Evolutionary conservation across 2,888 invertebrate genomes (phyloP).

Genomic region (Tiliacea citrago): DNA sequence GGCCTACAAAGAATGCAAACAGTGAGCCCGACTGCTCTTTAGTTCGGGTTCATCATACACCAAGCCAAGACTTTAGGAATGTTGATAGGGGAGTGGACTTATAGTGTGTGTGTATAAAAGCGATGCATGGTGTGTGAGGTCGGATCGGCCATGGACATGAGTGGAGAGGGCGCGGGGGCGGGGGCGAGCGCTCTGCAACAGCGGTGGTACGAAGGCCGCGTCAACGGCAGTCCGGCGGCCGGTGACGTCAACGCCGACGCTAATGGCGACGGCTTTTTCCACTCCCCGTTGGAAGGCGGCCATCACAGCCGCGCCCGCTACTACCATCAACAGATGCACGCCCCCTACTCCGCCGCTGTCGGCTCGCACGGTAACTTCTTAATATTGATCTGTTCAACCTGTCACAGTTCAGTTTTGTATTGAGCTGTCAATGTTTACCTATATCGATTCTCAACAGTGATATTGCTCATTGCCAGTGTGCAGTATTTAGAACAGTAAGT

Average conservation of each 20-base stretch:
- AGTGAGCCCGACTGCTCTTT: conserved; percentile 73
- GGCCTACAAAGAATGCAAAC: conserved; percentile 71
- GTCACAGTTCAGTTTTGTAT: background rate
- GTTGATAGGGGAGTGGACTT: conserved; percentile 87
- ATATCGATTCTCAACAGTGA: background rate
- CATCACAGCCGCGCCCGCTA: conserved; percentile 90
- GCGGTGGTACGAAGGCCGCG: conserved; percentile 90
- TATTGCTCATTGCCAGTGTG: background rate
- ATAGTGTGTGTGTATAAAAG: conserved; percentile 87
- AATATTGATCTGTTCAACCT: conserved; percentile 15
- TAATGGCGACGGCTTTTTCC: conserved; percentile 90
- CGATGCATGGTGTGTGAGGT: conserved; percentile 91
- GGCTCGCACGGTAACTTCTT: conserved; percentile 88
- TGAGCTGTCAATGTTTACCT: conserved; percentile 15
- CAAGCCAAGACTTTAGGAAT: conserved; percentile 78
- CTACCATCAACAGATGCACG: conserved; percentile 91
- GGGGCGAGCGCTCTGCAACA: conserved; percentile 87
- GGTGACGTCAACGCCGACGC: conserved; percentile 87
- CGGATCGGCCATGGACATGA: conserved; percentile 89
- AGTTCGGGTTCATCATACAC: conserved; percentile 69
- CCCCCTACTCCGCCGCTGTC: conserved; percentile 89
- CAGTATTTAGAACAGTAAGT: conserved; percentile 2
- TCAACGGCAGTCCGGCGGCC: conserved; percentile 89
- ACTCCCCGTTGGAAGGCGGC: conserved; percentile 89
- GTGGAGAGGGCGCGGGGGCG: conserved; percentile 86